Conservation (phyloP, 2,797 vertebrate species). For the Liasis olivaceus region DNA sequence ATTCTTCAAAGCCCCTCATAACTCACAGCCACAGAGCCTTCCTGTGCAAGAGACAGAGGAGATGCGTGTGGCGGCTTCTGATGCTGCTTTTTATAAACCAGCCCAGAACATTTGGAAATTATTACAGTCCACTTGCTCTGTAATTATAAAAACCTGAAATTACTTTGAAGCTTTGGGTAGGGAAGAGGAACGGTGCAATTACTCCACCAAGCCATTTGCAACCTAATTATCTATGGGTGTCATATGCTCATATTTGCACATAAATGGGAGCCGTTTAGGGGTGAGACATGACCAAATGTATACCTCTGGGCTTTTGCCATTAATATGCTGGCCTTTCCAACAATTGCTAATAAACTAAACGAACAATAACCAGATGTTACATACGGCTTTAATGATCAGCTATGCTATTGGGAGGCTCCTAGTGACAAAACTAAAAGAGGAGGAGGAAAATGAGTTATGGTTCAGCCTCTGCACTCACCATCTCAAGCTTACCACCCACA, state of each 20-base stretch:
- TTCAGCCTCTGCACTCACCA: background rate
- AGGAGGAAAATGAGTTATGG: background rate
- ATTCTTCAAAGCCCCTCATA: conserved; percentile 23
- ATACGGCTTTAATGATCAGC: conserved; percentile 50
- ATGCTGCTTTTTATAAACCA: conserved; percentile 4
- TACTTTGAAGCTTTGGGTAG: conserved; percentile 59
- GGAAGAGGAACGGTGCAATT: conserved; percentile 60
- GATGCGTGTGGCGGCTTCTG: background rate
- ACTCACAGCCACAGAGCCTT: conserved; percentile 22
- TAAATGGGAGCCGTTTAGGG: conserved; percentile 32
- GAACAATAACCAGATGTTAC: conserved; percentile 41
- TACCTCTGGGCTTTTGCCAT: conserved; percentile 10
- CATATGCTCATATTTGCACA: background rate
- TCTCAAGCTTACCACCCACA: background rate
- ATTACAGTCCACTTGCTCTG: conserved; percentile 57
- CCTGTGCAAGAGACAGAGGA: background rate
- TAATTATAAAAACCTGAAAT: conserved; percentile 68
- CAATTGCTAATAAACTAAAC: conserved; percentile 39
- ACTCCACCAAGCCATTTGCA: conserved; percentile 54
- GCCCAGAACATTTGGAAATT: conserved; percentile 63
- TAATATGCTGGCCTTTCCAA: conserved; percentile 46
- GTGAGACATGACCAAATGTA: background rate
- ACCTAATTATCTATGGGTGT: conserved; percentile 44
- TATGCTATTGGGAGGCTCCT: background rate
- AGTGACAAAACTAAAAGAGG: background rate